A percentile compares a stretch with the other conserved stretches of the same genome.
phyloP scores from a whole-genome alignment of 2,113 vertebrate species.

The Acrocephalus kingi region DNA sequence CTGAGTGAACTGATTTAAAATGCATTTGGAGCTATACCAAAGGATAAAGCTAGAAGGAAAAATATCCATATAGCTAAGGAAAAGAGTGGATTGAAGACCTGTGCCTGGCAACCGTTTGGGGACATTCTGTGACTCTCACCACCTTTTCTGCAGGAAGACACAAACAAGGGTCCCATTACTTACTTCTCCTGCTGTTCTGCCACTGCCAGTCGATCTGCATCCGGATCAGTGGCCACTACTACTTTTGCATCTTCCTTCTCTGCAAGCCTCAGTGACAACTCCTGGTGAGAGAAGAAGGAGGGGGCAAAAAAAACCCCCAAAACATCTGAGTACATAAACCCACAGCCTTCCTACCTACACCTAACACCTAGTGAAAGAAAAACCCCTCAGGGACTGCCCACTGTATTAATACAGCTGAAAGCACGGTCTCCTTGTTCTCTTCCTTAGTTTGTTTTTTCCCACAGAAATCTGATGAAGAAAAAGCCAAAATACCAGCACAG shows the following conservation, averaged over 20 bases:
- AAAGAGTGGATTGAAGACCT: not conserved
- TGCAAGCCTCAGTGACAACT: conserved; percentile 86
- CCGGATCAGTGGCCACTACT: conserved; percentile 92
- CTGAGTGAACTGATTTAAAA: not conserved
- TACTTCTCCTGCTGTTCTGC: conserved; percentile 86
- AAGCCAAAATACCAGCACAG: conserved; percentile 83
- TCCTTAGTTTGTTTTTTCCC: not conserved
- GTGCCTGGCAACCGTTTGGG: not conserved
- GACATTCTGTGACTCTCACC: not conserved
- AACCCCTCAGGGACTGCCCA: not conserved
- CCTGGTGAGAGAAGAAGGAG: conserved; percentile 62
- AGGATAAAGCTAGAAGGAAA: not conserved
- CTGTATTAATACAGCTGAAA: not conserved
- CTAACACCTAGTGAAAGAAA: not conserved
- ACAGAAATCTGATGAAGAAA: not conserved
- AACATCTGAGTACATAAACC: not conserved
- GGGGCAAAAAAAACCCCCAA: accelerated
- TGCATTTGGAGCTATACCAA: not conserved
- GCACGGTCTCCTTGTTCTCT: not conserved
- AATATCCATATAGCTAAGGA: not conserved
- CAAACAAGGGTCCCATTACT: not conserved
- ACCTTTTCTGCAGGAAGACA: not conserved
- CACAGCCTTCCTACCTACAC: not conserved
- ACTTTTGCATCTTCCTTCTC: conserved; percentile 83
- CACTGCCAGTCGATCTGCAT: conserved; percentile 92